Evolutionary conservation across 2,888 invertebrate genomes (phyloP), one percentile per base, ranked within the genome.

Genomic region (Cistogaster globosa): DNA sequence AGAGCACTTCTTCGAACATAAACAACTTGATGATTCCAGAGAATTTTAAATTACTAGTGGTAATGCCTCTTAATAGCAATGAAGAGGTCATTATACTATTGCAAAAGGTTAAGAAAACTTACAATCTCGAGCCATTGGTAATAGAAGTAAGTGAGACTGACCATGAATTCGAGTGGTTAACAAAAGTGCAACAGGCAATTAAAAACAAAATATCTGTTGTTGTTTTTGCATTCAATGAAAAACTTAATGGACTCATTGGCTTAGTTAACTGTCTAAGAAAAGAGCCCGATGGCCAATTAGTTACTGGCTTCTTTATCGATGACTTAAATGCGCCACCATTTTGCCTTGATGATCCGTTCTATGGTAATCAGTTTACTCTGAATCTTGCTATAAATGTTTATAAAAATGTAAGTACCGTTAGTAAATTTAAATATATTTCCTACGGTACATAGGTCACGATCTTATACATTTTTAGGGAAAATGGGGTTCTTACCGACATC

Each of bases 401-500:
- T 87, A 94, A 94, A 87, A 93, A 95, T 89, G 92, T 93, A 89
- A 88, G 91, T 88, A 9, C 38, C 1, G 3, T 9, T 12, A 2
- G 2, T 16, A 14, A 6, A 26, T 7, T 4, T n/a, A 32, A 2
- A 7, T n/a, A 14, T 48, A 5, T 48, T 48, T 48, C 3, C 16
- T 7, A n/a, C 6, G 16, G 4, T 65, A 45, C n/a, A 36, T n/a
- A 6, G 5, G 2, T 0, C 1, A 53, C n/a, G n/a, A n/a, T 1
- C n/a, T 58, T 60, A 14, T 18, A 60, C 1, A 67, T 83, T 85
- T n/a, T 38, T 58, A 92, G 92, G 92, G 92, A 4, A 83, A 89
- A 86, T 92, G 92, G 96, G 96, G 98, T n/a, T 96, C 96, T 0
- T 97, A 97, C 91, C 94, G 97, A n/a, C 97, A 98, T 92, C 91